Evolutionary conservation across 2,888 invertebrate genomes (phyloP), one percentile per base, ranked within the genome.

Genomic region (Nemoura dubitans): DNA sequence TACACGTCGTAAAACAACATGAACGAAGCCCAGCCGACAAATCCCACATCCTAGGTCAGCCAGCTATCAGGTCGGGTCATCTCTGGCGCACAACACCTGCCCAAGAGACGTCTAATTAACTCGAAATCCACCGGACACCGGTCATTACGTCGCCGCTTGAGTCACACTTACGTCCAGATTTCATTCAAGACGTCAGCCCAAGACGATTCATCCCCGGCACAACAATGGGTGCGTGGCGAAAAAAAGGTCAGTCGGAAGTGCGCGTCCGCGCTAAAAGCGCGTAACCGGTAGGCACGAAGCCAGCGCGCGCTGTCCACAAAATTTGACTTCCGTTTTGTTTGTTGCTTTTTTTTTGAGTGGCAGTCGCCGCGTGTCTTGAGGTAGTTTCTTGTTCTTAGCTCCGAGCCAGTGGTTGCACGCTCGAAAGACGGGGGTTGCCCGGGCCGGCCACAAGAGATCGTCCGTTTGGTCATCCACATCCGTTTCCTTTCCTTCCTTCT

Each of bases 391-490:
- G 36, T 3, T 36, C 59, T 59, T 59, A 59, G 59, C 59, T 59
- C 14, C 14, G 59, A 1, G 59, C 59, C 59, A 14, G 59, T 21
- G 59, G 59, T 59, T 59, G 59, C 59, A 59, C 59, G 59, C 16
- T 59, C 59, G 59, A 21, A 1, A 14, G 21, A 21, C 59, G 76
- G 27, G 84, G 36, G 84, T 7, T 21, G 59, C 59, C 59, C 14
- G 16, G 16, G 59, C 59, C 21, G 59, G 10, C 59, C 21, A 59
- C 27, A 84, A 83, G 43, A 84, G 84, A 84, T 84, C 76, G 76
- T 30, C 84, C 27, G 59, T 59, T 84, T 76, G 84, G 84, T 84
- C 84, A 84, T 84, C 84, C 84, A 84, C 84, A 59, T 84, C 84
- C 84, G 84, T 84, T 84, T 84, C 84, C 84, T 83, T 76, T 81